A percentile compares a stretch with the other conserved stretches of the same genome.
phyloP scores from a whole-genome alignment of 2,888 invertebrate genomes.

The Ligdia adustata region DNA sequence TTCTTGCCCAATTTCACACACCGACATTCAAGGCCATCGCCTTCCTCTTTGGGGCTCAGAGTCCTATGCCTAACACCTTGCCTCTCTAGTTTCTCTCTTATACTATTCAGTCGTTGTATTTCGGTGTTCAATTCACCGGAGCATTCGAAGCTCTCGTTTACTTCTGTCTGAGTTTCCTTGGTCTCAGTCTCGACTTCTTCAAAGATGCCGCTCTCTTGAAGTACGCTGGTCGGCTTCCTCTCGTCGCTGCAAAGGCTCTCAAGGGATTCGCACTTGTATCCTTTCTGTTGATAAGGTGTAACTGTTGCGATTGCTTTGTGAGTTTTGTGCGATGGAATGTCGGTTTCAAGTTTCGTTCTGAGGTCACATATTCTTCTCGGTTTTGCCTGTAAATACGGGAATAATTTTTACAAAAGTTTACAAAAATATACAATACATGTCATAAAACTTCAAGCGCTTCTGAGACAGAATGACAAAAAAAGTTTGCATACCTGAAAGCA shows the following conservation, averaged over 20 bases:
- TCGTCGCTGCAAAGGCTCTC: constrained; percentile 76
- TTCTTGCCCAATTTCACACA: constrained; percentile 82
- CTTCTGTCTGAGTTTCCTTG: constrained; percentile 83
- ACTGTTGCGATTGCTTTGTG: constrained; percentile 86
- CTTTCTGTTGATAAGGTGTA: constrained; percentile 84
- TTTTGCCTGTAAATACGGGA: constrained; percentile 63
- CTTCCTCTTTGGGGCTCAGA: constrained; percentile 68
- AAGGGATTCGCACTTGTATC: constrained; percentile 75
- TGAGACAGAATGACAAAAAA: constrained; percentile 1
- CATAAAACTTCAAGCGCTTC: too few species aligned
- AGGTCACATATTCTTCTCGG: constrained; percentile 73
- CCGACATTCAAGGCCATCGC: constrained; percentile 75
- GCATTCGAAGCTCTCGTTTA: constrained; percentile 80
- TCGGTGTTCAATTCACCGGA: constrained; percentile 84
- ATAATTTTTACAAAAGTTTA: constrained; percentile 10
- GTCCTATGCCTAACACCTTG: constrained; percentile 81
- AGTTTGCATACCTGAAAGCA: constrained; percentile 72
- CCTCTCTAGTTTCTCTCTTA: constrained; percentile 85
- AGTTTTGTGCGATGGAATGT: constrained; percentile 69
- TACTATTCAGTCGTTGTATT: constrained; percentile 86
- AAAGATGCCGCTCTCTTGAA: constrained; percentile 90
- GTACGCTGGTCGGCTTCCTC: constrained; percentile 80
- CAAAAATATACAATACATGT: background rate
- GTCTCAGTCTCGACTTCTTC: constrained; percentile 83
- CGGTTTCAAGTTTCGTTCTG: constrained; percentile 66